These are phyloP conservation scores for Albula goreensis DNA, from an alignment of 2,113 vertebrate species.

Conservation along the genomic window DNA sequence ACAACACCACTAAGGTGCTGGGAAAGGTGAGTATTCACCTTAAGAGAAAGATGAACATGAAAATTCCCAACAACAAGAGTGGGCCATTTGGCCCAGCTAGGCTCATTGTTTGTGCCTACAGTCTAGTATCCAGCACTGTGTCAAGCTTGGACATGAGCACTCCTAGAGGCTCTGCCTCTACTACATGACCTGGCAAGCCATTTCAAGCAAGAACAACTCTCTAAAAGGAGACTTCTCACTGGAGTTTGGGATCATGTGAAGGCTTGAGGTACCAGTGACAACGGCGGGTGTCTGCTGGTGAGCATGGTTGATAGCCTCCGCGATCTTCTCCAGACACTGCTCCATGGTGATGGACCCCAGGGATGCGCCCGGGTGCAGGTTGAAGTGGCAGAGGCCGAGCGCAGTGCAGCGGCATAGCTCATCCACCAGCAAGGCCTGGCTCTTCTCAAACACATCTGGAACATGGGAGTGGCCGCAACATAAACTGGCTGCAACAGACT, in stretches of 20 bases:
- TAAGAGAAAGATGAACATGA: too few relatives aligned
- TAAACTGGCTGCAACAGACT: not conserved
- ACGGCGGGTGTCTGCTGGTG: constrained; percentile 67
- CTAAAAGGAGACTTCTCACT: not conserved
- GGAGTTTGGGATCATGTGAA: not conserved
- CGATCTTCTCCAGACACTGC: constrained; percentile 69
- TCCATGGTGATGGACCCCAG: constrained; percentile 64
- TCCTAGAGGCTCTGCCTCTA: too few relatives aligned
- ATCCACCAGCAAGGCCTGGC: constrained; percentile 71
- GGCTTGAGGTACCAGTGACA: constrained; percentile 62
- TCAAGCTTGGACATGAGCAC: too few relatives aligned
- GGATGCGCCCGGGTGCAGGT: constrained; percentile 74
- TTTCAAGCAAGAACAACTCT: too few relatives aligned
- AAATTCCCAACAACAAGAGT: too few relatives aligned
- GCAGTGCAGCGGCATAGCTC: constrained; percentile 70
- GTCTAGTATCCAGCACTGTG: too few relatives aligned
- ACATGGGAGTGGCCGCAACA: not conserved
- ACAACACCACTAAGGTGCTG: not conserved
- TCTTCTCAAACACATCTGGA: constrained; percentile 72
- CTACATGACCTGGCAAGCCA: too few relatives aligned
- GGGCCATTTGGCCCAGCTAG: too few relatives aligned
- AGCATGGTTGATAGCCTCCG: constrained; percentile 70
- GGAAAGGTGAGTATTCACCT: not conserved
- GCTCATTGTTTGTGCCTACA: too few relatives aligned
- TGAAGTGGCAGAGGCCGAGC: constrained; percentile 70